Percentiles rank a stretch among this genome's conserved stretches.
These are phyloP conservation scores for Brachionus asplanchnoidis DNA, from an alignment of 1,140 invertebrate genomes.

Conservation along the genomic window DNA sequence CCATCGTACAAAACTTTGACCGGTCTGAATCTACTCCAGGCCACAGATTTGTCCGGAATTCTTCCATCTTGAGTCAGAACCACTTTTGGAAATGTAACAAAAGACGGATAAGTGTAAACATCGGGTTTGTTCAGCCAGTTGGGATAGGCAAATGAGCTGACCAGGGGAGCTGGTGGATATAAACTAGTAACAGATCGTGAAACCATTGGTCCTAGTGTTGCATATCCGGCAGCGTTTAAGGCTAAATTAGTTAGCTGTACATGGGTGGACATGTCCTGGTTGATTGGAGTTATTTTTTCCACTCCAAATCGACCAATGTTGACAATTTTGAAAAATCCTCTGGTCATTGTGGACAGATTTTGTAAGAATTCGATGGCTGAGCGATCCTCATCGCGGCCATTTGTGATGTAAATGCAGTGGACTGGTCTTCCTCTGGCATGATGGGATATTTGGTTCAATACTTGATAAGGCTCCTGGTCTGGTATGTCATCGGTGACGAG, in stretches of 20 bases:
- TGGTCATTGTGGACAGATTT: constrained; percentile 54
- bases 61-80: neutral
- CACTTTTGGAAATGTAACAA: neutral
- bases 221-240: constrained; percentile 51
- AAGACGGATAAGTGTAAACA: constrained; percentile 2
- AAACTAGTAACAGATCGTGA: neutral
- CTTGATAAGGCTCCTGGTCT: constrained; percentile 52
- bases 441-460: constrained; percentile 50
- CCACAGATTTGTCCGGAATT: neutral
- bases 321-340: constrained; percentile 54
- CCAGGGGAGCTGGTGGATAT: constrained; percentile 38
- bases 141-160: constrained; percentile 48
- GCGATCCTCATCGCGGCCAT: constrained; percentile 45
- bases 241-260: constrained; percentile 47
- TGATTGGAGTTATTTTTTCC: constrained; percentile 53
- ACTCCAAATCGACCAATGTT: constrained; percentile 50
- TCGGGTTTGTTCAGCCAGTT: neutral
- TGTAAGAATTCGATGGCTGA: constrained; percentile 52
- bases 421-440: constrained; percentile 47
- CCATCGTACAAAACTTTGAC: neutral
- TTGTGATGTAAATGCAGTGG: constrained; percentile 53
- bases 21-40: neutral
- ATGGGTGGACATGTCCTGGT: constrained; percentile 47
- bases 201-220: constrained; percentile 47
- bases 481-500: constrained; percentile 56